phyloP scores from a whole-genome alignment of 2,113 vertebrate species.

The Engystomops pustulosus region DNA sequence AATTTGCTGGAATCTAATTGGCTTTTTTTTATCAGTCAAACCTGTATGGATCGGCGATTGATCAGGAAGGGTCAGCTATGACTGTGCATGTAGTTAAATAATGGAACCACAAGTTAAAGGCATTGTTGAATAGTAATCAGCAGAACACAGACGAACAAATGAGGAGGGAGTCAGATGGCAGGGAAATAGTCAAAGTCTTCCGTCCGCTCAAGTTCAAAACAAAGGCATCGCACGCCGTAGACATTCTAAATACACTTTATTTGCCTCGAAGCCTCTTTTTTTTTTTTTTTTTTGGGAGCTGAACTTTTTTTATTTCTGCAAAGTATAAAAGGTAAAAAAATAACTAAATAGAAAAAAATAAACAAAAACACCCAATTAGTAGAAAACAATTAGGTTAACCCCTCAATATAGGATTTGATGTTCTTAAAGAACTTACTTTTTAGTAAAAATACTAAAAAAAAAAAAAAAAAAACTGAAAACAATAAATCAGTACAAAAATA shows the following conservation, averaged over 20 bases:
- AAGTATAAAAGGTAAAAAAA: constrained; percentile 91
- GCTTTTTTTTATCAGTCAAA: constrained; percentile 88
- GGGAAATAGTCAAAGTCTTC: constrained; percentile 81
- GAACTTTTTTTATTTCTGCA: constrained; percentile 81
- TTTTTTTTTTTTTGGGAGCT: constrained; percentile 80
- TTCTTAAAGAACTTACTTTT: too few relatives aligned
- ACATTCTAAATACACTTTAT: constrained; percentile 99
- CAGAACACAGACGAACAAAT: constrained; percentile 70
- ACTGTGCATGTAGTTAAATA: constrained; percentile 86
- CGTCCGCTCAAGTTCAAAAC: constrained; percentile 98
- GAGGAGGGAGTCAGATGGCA: constrained; percentile 72
- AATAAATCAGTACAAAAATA: too few relatives aligned
- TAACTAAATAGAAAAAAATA: constrained; percentile 94
- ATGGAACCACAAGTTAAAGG: constrained; percentile 76
- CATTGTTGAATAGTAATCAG: constrained; percentile 77
- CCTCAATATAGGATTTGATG: too few relatives aligned
- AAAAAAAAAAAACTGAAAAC: too few relatives aligned
- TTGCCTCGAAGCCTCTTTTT: constrained; percentile 92
- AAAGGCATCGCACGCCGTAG: constrained; percentile 97
- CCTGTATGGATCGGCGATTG: constrained; percentile 84
- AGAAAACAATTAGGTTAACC: not conserved
- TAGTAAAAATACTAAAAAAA: too few relatives aligned
- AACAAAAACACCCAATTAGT: constrained; percentile 87
- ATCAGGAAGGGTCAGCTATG: constrained; percentile 83
- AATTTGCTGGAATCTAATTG: constrained; percentile 88